phyloP scores from a whole-genome alignment of 2,888 invertebrate genomes.

The Nyleta sp. region DNA sequence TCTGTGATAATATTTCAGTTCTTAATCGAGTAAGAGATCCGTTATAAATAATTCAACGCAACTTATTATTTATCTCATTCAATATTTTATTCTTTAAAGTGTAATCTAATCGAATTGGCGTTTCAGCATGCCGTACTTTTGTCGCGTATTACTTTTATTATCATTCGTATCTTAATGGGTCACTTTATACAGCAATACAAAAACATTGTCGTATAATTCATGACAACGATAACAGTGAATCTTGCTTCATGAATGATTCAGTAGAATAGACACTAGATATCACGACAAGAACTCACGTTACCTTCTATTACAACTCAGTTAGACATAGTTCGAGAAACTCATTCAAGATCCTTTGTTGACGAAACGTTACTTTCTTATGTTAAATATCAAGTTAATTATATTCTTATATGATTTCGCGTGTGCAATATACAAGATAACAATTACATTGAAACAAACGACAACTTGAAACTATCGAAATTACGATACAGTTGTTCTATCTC shows the following conservation, averaged over 20 bases:
- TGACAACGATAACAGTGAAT: conserved; percentile 65
- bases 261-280: conserved; percentile 66
- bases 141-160: conserved; percentile 63
- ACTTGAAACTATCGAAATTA: conserved; percentile 27
- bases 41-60: conserved; percentile 47
- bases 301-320: conserved; percentile 63
- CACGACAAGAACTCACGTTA: conserved; percentile 63
- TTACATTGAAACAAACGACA: conserved; percentile 18
- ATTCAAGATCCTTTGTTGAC: conserved; percentile 55
- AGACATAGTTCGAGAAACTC: conserved; percentile 53
- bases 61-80: conserved; percentile 42
- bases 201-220: conserved; percentile 64
- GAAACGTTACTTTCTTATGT: conserved; percentile 53
- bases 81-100: conserved; percentile 51
- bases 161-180: conserved; percentile 59
- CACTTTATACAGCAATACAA: conserved; percentile 62
- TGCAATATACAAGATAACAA: conserved; percentile 19
- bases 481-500: conserved; percentile 21
- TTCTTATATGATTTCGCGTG: conserved; percentile 41
- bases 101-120: conserved; percentile 56
- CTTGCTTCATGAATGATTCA: conserved; percentile 66
- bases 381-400: conserved; percentile 55
- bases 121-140: conserved; percentile 51
- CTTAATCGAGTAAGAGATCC: conserved; percentile 2
- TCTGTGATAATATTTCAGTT: conserved; percentile 21